Percentiles rank a stretch among this genome's conserved stretches.
Conservation (phyloP, 1,140 invertebrate species). For the Leguminivora glycinivorella region DNA sequence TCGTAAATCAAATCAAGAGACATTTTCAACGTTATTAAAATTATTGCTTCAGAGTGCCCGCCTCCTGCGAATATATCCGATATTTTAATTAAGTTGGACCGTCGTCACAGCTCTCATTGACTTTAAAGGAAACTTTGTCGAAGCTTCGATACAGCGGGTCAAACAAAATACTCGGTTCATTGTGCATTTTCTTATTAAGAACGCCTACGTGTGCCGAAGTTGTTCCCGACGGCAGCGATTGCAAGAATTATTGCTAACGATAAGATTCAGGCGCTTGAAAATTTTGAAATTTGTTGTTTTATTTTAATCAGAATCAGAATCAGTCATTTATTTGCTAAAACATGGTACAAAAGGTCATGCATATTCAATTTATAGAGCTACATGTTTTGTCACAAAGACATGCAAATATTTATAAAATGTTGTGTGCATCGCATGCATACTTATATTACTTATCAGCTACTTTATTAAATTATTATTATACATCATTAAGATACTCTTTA, state of each 20-base stretch:
- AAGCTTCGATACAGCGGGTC: neutral
- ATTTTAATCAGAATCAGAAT: too few species aligned
- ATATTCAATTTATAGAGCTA: too few species aligned
- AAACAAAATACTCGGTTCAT: constrained; percentile 8
- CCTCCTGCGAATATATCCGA: constrained; percentile 28
- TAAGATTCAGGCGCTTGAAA: constrained; percentile 7
- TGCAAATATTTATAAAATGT: too few species aligned
- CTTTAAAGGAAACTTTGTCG: constrained; percentile 13
- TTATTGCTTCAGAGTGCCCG: neutral
- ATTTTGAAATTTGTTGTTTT: too few species aligned
- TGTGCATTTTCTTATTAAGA: constrained; percentile 1
- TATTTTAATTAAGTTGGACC: constrained; percentile 50
- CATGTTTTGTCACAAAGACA: too few species aligned
- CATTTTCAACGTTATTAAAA: neutral
- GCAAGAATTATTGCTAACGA: neutral
- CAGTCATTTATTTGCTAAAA: too few species aligned
- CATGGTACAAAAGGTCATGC: too few species aligned
- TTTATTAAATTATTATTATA: too few species aligned
- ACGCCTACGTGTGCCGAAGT: neutral
- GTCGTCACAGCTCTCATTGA: constrained; percentile 30
- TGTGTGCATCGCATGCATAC: too few species aligned
- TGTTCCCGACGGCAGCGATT: neutral
- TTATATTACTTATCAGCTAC: too few species aligned
- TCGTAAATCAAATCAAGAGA: too few species aligned
- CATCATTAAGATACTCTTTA: too few species aligned